A percentile compares a stretch with the other conserved stretches of the same genome.
Evolutionary conservation across 2,797 vertebrate genomes (phyloP).

Genomic region (Sphaeramia orbicularis): DNA sequence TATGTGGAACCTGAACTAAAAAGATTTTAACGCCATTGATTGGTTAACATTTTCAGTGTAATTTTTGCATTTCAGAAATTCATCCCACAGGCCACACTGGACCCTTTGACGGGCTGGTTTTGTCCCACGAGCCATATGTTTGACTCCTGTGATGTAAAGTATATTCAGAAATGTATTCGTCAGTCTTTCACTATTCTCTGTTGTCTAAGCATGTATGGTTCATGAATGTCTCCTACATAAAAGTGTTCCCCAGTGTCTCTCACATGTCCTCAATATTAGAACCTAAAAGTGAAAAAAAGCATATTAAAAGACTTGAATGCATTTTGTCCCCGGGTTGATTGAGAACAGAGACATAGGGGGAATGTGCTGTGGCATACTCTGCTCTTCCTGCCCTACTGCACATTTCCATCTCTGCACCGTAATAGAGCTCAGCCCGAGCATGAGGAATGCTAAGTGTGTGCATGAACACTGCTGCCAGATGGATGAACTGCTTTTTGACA

Average conservation of each 20-base stretch:
- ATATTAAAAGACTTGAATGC: constrained; percentile 20
- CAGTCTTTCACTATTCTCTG: too few species aligned
- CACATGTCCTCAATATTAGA: not conserved
- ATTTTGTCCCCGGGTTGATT: constrained; percentile 43
- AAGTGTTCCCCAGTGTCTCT: not conserved
- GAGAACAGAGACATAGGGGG: constrained; percentile 36
- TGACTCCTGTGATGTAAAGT: too few species aligned
- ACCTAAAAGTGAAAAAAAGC: constrained; percentile 18
- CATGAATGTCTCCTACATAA: not conserved
- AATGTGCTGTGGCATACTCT: constrained; percentile 18
- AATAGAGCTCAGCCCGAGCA: constrained; percentile 52
- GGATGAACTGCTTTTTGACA: constrained; percentile 62
- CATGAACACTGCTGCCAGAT: constrained; percentile 56
- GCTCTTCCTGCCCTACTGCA: constrained; percentile 49
- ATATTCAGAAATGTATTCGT: too few species aligned
- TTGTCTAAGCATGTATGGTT: too few species aligned
- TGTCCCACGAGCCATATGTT: too few species aligned
- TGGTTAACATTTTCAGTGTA: too few species aligned
- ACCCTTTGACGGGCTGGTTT: too few species aligned
- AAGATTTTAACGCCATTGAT: too few species aligned
- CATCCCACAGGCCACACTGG: too few species aligned
- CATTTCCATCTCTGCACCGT: constrained; percentile 57
- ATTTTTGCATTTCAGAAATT: too few species aligned
- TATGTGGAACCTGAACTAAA: too few species aligned
- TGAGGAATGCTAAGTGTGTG: constrained; percentile 65